A percentile compares a stretch with the other conserved stretches of the same genome.
These are phyloP conservation scores for Meteorus colon DNA, from an alignment of 2,888 invertebrate species.

Conservation along the genomic window DNA sequence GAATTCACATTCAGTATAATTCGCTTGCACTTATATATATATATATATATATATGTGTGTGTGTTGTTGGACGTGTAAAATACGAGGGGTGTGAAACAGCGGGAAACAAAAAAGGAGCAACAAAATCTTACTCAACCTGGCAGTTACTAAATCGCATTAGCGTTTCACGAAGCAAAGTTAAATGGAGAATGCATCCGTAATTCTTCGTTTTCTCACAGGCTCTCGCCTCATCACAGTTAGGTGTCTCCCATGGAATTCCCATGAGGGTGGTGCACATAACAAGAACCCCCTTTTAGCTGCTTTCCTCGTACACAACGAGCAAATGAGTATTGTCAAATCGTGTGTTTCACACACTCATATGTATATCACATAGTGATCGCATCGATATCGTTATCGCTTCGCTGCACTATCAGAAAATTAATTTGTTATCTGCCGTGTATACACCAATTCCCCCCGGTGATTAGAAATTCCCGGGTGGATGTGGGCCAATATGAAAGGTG, in stretches of 20 bases:
- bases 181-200: conserved; percentile 27
- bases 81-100: neutral
- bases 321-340: neutral
- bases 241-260: neutral
- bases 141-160: conserved; percentile 29
- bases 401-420: conserved; percentile 13
- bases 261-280: neutral
- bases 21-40: neutral
- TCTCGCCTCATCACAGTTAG: conserved; percentile 24
- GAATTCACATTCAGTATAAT: neutral
- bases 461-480: conserved; percentile 5
- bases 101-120: conserved; percentile 34
- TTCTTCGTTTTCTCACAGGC: conserved; percentile 21
- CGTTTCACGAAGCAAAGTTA: conserved; percentile 27
- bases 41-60: neutral
- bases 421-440: neutral
- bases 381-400: conserved; percentile 20
- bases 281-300: neutral
- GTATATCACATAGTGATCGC: neutral
- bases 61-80: neutral
- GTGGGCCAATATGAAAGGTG: neutral
- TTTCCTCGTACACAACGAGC: neutral
- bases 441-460: conserved; percentile 15
- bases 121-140: conserved; percentile 39
- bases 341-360: neutral